A percentile compares a stretch with the other conserved stretches of the same genome.
phyloP scores from a whole-genome alignment of 2,113 vertebrate species.

The Spea multiplicata region DNA sequence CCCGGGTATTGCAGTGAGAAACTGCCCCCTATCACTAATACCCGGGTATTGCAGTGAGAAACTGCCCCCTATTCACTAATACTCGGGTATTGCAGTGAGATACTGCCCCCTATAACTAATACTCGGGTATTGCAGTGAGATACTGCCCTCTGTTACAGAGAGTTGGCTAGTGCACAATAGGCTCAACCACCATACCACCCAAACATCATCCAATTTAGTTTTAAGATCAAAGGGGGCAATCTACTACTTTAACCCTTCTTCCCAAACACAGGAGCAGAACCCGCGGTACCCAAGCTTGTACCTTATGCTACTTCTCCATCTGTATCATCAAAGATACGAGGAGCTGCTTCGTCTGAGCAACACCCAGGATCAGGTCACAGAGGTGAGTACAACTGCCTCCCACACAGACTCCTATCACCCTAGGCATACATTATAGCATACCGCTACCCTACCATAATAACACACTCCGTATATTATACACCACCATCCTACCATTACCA shows the following conservation, averaged over 20 bases:
- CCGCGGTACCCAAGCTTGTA: constrained; percentile 50
- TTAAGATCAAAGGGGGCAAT: no score
- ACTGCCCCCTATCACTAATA: neutral
- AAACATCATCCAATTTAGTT: no score
- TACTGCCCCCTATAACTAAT: no score
- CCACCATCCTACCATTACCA: neutral
- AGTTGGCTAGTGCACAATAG: no score
- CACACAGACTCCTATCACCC: no score
- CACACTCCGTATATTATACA: neutral
- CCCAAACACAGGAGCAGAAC: constrained; percentile 37
- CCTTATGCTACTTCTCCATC: constrained; percentile 53
- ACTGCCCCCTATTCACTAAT: no score
- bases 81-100: no score
- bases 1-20: neutral
- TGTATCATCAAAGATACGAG: constrained; percentile 54
- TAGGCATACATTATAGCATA: no score
- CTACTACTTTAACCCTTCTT: neutral
- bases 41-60: neutral
- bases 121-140: no score
- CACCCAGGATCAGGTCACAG: constrained; percentile 10
- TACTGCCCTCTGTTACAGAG: no score
- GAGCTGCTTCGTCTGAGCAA: constrained; percentile 49
- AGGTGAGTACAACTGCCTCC: neutral
- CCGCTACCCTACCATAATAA: neutral
- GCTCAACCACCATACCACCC: no score